Conservation (phyloP, 2,797 vertebrate genomes). For the Periophthalmus magnuspinnatus region DNA sequence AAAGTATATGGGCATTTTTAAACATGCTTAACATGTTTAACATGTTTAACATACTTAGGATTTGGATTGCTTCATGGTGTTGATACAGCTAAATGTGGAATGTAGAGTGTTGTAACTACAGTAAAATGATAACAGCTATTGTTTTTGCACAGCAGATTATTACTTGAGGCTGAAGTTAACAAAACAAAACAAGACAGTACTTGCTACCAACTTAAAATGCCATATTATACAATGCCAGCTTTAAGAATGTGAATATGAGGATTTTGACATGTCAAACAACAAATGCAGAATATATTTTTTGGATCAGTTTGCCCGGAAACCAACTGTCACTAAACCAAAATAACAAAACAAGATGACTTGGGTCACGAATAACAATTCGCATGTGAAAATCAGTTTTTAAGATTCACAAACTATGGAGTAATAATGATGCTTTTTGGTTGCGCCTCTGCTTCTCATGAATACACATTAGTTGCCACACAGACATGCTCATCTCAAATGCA, state of each 20-base stretch:
- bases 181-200: neutral
- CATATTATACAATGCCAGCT: neutral
- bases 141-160: neutral
- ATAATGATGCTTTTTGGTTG: constrained; percentile 30
- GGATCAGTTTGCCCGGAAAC: constrained; percentile 4
- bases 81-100: too few species aligned
- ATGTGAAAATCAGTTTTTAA: constrained; percentile 2
- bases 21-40: too few species aligned
- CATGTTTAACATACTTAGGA: too few species aligned
- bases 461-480: constrained; percentile 43
- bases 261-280: constrained; percentile 5
- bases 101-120: too few species aligned
- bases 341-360: constrained; percentile 7
- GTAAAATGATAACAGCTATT: too few species aligned
- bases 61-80: too few species aligned
- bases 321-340: constrained; percentile 8
- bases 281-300: constrained; percentile 2
- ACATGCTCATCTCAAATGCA: constrained; percentile 58
- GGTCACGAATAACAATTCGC: constrained; percentile 1
- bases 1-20: too few species aligned
- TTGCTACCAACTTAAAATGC: neutral
- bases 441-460: constrained; percentile 34
- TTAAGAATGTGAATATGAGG: neutral
- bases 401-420: constrained; percentile 11
- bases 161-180: neutral